Base-by-base conservation (phyloP, 2,888 invertebrate genomes). In the Ctenicera cuprea region DNA sequence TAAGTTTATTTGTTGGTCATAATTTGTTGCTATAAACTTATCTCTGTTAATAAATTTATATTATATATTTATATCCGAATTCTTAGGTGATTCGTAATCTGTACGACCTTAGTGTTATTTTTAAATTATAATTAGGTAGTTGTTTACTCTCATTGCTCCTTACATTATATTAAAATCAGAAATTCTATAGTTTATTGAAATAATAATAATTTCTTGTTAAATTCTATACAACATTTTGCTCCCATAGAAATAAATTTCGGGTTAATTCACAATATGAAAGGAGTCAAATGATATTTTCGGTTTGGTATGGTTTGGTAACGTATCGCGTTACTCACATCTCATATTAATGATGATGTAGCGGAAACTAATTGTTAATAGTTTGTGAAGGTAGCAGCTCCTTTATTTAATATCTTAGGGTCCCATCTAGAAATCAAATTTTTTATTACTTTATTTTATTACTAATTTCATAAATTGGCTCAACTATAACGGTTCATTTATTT, bases 341-440 rank as follows among this genome's bases (percentile, higher is more conserved):
- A 85, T 84, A 84, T 84, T 85, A 85, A 86, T 85, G 73, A 84
- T 85, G 86, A 86, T 84, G 84, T 82, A 83, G 86, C 86, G 85
- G 82, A 86, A 86, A 85, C 82, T 82, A 83, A 83, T 85, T 82
- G 80, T 83, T 85, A 85, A 85, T 84, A 84, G 85, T 84, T 85
- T 83, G 81, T 79, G 82, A 84, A 79, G 82, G 82, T 83, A 78
- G 84, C 81, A 84, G 85, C 85, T 86, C 83, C 85, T 86, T 83
- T 81, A 83, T 82, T 81, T 80, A 82, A 68, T 73, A 38, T 48
- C n/a, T 30, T 30, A 50, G 30, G 16, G 48, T 48, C 26, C 20
- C 30, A 12, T 54, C n/a, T 30, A n/a, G 9, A 54, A n/a, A 30
- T 30, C 18, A 12, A 30, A 30, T 3, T 54, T 54, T 20, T 20